phyloP scores from a whole-genome alignment of 2,797 vertebrate species.

The Passerculus sandwichensis region DNA sequence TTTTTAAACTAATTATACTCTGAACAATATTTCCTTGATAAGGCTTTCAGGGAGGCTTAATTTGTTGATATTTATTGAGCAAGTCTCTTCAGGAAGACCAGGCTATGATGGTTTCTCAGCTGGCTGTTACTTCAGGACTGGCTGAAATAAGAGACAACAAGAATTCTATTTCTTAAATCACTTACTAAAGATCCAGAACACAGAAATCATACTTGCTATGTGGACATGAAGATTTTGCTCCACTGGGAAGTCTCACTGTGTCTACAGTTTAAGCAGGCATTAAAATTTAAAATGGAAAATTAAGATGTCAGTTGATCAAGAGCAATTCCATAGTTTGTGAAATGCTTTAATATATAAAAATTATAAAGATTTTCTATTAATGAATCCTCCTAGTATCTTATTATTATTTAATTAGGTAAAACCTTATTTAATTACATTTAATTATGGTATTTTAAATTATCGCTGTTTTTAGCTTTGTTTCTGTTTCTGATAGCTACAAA shows the following conservation, averaged over 20 bases:
- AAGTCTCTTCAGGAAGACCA: background rate
- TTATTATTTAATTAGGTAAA: background rate
- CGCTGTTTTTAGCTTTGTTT: background rate
- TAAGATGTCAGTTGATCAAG: background rate
- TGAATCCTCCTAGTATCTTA: slow-evolving; percentile 22
- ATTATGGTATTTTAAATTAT: background rate
- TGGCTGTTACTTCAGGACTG: background rate
- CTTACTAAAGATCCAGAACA: background rate
- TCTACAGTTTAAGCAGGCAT: background rate
- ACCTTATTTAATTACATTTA: background rate
- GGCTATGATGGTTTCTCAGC: background rate
- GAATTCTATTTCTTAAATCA: background rate
- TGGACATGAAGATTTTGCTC: background rate
- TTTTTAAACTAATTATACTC: background rate
- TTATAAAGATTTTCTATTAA: slow-evolving; percentile 3
- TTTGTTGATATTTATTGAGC: background rate
- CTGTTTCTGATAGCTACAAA: background rate
- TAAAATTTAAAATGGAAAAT: background rate
- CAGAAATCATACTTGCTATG: background rate
- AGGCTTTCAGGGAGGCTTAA: background rate
- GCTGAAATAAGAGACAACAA: background rate
- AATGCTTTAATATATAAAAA: slow-evolving; percentile 51
- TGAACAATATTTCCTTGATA: background rate
- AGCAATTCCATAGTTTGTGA: slow-evolving; percentile 26
- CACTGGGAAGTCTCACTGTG: background rate